phyloP scores from a whole-genome alignment of 2,113 vertebrate species.

The Ailuropoda melanoleuca region DNA sequence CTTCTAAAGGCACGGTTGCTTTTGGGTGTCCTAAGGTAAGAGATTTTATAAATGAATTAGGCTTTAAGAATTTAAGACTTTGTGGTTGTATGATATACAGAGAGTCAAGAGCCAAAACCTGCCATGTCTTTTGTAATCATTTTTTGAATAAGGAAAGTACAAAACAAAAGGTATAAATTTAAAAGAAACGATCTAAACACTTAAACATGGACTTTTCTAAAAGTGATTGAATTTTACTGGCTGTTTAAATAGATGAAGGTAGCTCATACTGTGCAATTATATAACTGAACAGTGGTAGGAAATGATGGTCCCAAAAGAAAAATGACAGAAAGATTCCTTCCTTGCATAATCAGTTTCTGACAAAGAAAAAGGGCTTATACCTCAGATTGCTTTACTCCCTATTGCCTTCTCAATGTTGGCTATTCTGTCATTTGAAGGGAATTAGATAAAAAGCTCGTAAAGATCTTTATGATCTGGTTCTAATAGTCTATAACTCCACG shows the following conservation, averaged over 20 bases:
- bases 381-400: background rate
- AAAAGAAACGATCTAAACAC: background rate
- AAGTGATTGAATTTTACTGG: background rate
- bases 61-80: background rate
- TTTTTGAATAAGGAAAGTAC: background rate
- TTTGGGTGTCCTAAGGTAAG: slow-evolving; percentile 64
- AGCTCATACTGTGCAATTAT: background rate
- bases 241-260: background rate
- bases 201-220: slow-evolving; percentile 3
- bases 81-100: background rate
- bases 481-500: background rate
- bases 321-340: background rate
- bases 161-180: background rate
- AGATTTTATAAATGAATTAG: background rate
- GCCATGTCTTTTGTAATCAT: background rate
- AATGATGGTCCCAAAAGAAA: background rate
- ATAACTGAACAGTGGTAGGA: background rate
- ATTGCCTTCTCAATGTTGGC: background rate
- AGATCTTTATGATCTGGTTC: background rate
- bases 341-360: background rate
- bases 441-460: background rate
- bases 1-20: slow-evolving; percentile 50
- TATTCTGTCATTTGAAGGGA: background rate
- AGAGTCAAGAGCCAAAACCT: background rate
- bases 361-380: background rate